These are phyloP conservation scores for Chromis chromis DNA, from an alignment of 2,797 vertebrate species.

Conservation along the genomic window DNA sequence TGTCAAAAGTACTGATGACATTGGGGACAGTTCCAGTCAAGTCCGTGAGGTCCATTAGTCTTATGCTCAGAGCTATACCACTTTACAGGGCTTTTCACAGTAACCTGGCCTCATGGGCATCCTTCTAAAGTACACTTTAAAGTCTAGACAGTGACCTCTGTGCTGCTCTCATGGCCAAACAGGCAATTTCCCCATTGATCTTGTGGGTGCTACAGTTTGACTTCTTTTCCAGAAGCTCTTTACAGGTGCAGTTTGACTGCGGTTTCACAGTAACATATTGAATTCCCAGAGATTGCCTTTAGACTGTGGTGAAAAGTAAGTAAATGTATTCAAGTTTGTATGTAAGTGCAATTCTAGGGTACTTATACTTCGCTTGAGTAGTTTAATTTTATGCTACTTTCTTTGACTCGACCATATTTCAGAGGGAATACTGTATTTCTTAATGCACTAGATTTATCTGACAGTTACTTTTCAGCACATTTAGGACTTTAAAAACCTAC, in stretches of 20 bases:
- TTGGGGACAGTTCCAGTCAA: constrained; percentile 69
- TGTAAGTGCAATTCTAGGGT: too few relatives aligned
- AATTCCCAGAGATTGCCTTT: constrained; percentile 20
- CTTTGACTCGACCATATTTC: too few relatives aligned
- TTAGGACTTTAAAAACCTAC: too few relatives aligned
- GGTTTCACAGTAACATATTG: constrained; percentile 13
- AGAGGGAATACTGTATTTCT: too few relatives aligned
- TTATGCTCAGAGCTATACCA: constrained; percentile 65
- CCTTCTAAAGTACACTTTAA: constrained; percentile 78
- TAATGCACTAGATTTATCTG: too few relatives aligned
- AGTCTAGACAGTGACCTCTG: constrained; percentile 77
- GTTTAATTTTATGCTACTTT: too few relatives aligned
- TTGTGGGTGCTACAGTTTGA: constrained; percentile 41
- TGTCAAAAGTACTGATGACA: constrained; percentile 58
- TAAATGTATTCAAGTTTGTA: too few relatives aligned
- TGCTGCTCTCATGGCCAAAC: constrained; percentile 67
- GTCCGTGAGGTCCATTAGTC: constrained; percentile 71
- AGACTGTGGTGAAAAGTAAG: too few relatives aligned
- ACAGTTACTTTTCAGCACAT: too few relatives aligned
- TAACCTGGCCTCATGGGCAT: constrained; percentile 70
- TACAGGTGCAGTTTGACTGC: constrained; percentile 23
- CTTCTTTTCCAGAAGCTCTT: constrained; percentile 29
- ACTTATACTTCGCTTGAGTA: too few relatives aligned
- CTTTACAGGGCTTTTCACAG: constrained; percentile 72
- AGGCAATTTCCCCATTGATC: constrained; percentile 66